Percentiles rank a stretch among this genome's conserved stretches.
Conservation (phyloP, 2,888 invertebrate genomes). For the Troilus luridus region DNA sequence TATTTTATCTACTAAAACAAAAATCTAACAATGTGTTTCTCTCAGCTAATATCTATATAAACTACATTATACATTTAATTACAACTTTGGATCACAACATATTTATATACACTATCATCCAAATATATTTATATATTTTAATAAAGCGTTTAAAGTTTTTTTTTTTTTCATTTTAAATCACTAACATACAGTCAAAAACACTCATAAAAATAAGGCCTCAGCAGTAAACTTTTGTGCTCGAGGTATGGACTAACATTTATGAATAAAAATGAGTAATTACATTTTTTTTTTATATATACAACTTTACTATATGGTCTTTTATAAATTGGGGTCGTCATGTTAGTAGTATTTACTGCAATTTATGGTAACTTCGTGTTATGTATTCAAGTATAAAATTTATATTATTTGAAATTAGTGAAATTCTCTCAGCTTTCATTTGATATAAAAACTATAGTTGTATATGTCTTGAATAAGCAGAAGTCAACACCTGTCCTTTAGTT, state of each 20-base stretch:
- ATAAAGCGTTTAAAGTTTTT: conserved; percentile 1
- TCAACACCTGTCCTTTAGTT: too few species aligned
- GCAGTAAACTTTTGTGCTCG: background rate
- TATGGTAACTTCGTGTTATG: too few species aligned
- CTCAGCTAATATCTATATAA: background rate
- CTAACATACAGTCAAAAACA: background rate
- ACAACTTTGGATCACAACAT: background rate
- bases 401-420: too few species aligned
- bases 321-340: too few species aligned
- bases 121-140: background rate
- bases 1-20: background rate
- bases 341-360: too few species aligned
- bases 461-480: too few species aligned
- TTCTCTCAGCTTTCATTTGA: too few species aligned
- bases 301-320: too few species aligned
- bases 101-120: background rate
- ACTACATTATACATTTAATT: background rate
- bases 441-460: too few species aligned
- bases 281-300: background rate
- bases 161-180: background rate
- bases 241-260: background rate
- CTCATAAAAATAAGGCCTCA: conserved; percentile 22
- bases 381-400: too few species aligned
- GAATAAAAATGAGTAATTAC: background rate
- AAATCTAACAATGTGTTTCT: background rate